These are phyloP conservation scores for Coecobrya sp. DNA, from an alignment of 2,888 invertebrate species.

Conservation along the genomic window DNA sequence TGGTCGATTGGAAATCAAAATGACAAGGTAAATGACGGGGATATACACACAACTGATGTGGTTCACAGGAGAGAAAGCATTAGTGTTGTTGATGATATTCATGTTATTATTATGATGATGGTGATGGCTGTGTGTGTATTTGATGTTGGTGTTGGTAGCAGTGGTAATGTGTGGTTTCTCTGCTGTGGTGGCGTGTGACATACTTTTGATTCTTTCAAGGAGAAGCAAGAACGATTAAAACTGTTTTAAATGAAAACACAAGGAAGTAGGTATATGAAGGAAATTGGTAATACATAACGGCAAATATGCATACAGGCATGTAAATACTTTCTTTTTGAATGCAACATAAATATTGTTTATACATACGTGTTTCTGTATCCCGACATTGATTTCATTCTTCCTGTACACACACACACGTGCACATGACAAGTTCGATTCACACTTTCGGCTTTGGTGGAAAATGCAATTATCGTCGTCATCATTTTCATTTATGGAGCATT, in stretches of 20 bases:
- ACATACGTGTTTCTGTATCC: neutral
- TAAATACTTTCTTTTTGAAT: too few species aligned
- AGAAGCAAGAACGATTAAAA: slow-evolving; percentile 41
- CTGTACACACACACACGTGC: neutral
- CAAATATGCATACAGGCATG: neutral
- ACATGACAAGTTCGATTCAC: neutral
- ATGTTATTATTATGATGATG: neutral
- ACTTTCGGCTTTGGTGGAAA: neutral
- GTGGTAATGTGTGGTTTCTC: slow-evolving; percentile 13
- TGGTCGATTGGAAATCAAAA: slow-evolving; percentile 22
- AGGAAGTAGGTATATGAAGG: neutral
- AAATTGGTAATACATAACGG: neutral
- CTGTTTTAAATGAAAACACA: slow-evolving; percentile 60
- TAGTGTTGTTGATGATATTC: slow-evolving; percentile 1
- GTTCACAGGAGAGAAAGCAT: neutral
- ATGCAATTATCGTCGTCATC: slow-evolving; percentile 21
- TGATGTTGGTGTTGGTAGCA: neutral
- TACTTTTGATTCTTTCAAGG: slow-evolving; percentile 51
- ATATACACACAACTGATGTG: slow-evolving; percentile 22
- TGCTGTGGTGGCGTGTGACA: slow-evolving; percentile 54
- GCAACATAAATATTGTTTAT: too few species aligned
- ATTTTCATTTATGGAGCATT: neutral
- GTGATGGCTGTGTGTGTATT: neutral
- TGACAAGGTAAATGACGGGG: neutral
- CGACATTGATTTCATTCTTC: neutral